Evolutionary conservation across 2,113 vertebrate species (phyloP), one percentile per base, ranked within the genome.

Genomic region (Tylochromis polylepis): DNA sequence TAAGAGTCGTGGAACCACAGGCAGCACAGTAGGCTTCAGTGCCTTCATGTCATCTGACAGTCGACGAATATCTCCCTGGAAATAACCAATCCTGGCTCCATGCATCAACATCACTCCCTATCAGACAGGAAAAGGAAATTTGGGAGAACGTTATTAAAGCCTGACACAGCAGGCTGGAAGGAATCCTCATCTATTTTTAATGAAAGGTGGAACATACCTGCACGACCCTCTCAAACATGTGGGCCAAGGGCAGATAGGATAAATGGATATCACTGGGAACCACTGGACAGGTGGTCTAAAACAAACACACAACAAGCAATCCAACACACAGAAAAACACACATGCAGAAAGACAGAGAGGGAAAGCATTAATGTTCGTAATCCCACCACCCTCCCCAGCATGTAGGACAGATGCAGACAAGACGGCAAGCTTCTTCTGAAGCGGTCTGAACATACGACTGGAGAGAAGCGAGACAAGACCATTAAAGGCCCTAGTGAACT

Each of bases 41-140:
- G 90, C 93, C 94, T 95, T 97, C 79, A 99, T 95, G 91, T 99
- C 99, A 82, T 99, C 98, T 96, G 98, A 97, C 62, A 99, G 96
- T 11, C 95, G 92, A 31, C 97, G 97, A 77, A 99, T 98, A 58
- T 99, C 98, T 81, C 99, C 98, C 96, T 99, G 98, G 94, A 99
- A 99, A 93, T 97, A 99, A 80, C 99, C 99, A 60, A 99, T 99
- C 85, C 94, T 96, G 70, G 94, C 98, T 70, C 99, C 98, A 0
- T 98, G 97, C 83, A 97, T 96, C 24, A 99, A 89, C 88, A 98
- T 85, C 27, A 97, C 95, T 79, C 96, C 97, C 99, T 99, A 83
- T 15, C 27, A 46, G 43, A 14, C 18, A 67, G 4, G 4, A 46
- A 51, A 18, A 29, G 16, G 46, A n/a, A 5, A 53, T 31, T 77